These are phyloP conservation scores for Clarias laeviceps DNA, from an alignment of 2,797 vertebrate genomes.

Conservation along the genomic window DNA sequence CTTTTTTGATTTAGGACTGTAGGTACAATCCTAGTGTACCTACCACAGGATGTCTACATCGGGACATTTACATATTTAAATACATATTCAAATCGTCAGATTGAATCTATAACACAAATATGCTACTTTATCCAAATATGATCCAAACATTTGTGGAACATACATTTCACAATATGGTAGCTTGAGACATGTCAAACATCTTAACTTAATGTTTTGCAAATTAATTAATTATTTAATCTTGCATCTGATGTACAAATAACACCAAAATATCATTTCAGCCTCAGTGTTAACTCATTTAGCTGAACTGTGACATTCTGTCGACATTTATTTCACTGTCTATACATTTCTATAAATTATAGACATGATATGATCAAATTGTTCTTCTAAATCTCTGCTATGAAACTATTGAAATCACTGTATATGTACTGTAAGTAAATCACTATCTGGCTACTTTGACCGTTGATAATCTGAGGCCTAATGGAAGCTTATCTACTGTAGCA, in stretches of 20 bases:
- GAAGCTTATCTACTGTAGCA: neutral
- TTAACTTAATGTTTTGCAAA: neutral
- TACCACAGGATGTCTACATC: neutral
- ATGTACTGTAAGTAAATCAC: too few species aligned
- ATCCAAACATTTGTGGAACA: neutral
- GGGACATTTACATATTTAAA: constrained; percentile 2
- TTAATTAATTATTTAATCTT: neutral
- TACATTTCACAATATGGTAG: neutral
- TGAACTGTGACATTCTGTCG: neutral
- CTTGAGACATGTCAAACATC: too few species aligned
- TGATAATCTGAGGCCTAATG: neutral
- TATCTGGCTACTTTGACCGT: constrained; percentile 2
- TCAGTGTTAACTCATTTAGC: neutral
- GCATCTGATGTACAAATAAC: neutral
- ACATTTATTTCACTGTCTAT: too few species aligned
- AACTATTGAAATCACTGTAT: neutral
- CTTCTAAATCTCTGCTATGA: neutral
- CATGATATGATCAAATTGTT: neutral
- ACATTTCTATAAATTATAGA: neutral
- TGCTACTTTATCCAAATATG: neutral
- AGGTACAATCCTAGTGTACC: neutral
- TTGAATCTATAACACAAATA: neutral
- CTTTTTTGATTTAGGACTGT: neutral
- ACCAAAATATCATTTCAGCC: neutral
- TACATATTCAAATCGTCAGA: neutral